Base-by-base conservation (phyloP, 2,797 vertebrate genomes). In the Chanos chanos region DNA sequence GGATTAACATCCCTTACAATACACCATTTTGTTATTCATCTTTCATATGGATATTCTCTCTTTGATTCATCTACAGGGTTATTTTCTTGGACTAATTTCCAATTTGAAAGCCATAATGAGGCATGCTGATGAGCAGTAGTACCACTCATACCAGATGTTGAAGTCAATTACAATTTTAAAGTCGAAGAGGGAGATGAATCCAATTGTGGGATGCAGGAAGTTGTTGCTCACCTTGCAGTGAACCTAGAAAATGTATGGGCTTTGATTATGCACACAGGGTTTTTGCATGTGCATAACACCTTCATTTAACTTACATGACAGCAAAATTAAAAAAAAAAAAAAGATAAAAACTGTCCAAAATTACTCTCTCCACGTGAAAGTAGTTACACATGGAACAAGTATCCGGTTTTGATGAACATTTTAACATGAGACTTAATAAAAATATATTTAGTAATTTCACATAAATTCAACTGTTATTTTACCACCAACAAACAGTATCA, bases 221-320 rank as follows among this genome's bases (percentile, higher is more conserved):
- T 74, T 50, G 44, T 28, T 16, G 39, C 47, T 67, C 74, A 76
- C 50, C 80, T 63, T 73, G 71, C 79, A 81, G 56, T 86, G 85
- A 87, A 81, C 83, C 79, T 63, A 56, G 68, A 49, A 60, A 70
- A 71, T 63, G 70, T 69, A 75, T 73, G 66, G 67, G 64, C 76
- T 18, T 36, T 64, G 54, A 71, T 61, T 61, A 69, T 34, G 58
- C 44, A 28, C 21, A 49, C 28, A 68, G 34, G 66, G 66, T 64
- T 64, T 74, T 74, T 52, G 63, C 61, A 65, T 64, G 64, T 47
- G 65, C 77, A 67, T 63, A 56, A 68, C 65, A 61, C 61, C 65
- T 76, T 64, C 72, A 57, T 77, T 74, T 63, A 70, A 76, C 76
- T 76, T 61, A 60, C 70, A 73, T 82, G 77, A 81, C 79, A 72